Percentiles rank a stretch among this genome's conserved stretches.
Evolutionary conservation across 2,113 vertebrate genomes (phyloP).

Genomic region (Heteronetta atricapilla): DNA sequence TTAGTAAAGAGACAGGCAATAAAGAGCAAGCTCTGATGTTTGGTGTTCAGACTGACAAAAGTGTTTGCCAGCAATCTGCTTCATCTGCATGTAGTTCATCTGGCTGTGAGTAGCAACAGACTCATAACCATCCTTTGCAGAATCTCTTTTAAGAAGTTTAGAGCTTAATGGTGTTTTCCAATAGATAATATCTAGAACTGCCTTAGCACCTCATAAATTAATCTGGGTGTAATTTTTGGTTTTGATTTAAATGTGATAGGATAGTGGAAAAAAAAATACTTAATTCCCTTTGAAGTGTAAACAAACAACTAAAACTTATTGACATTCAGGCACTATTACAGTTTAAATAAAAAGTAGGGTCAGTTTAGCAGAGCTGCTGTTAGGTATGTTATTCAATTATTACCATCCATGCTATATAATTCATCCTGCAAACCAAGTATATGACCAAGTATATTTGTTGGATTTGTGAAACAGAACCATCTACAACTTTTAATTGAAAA

Average conservation of each 20-base stretch:
- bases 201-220: not conserved
- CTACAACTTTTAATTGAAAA: not conserved
- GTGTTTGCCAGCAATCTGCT: slow-evolving; percentile 2
- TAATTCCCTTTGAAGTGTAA: not conserved
- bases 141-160: not conserved
- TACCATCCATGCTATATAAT: not conserved
- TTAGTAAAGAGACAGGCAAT: not conserved
- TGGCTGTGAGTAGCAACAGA: slow-evolving; percentile 7
- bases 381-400: not conserved
- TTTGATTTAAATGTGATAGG: not conserved
- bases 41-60: not conserved
- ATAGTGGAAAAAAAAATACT: not conserved
- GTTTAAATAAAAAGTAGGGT: not conserved
- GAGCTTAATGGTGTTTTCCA: not conserved
- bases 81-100: slow-evolving; percentile 6
- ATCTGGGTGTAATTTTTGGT: not conserved
- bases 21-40: not conserved
- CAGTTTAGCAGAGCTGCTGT: not conserved
- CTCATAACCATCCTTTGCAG: not conserved
- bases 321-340: not conserved
- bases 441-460: not conserved
- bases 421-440: not conserved
- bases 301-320: not conserved
- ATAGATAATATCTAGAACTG: not conserved
- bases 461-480: not conserved